Evolutionary conservation across 2,888 invertebrate species (phyloP), one percentile per base, ranked within the genome.

Genomic region (Drosophila acutilabella): DNA sequence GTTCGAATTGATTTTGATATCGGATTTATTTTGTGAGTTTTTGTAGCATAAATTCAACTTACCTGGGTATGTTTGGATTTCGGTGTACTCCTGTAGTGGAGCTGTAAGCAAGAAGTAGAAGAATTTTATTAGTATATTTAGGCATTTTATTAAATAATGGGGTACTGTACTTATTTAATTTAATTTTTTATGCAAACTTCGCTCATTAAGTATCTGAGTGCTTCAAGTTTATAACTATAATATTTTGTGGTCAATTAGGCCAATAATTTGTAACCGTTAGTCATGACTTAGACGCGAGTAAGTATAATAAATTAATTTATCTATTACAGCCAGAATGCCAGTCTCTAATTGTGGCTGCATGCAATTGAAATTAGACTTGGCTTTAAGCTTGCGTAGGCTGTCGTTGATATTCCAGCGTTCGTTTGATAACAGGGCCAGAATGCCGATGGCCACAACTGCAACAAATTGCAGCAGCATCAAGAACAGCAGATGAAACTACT

Each of bases 31-130:
- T n/a, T 40, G 18, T 47, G 14, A 8, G 26, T 38, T 41, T 14
- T 44, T n/a, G 13, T 10, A 23, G n/a, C n/a, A n/a, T n/a, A 4
- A 13, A 16, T 38, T 2, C 10, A 38, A 88, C 92, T 93, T 92
- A 94, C 94, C 93, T 91, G 95, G 94, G 91, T 95, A 95, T 90
- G 94, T 93, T 92, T 95, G 95, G 91, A 95, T 92, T 88, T 94
- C 94, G 72, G 95, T 89, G 48, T 94, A 94, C 85, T 95, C 94
- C 90, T 94, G 93, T 73, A 94, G 91, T 85, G 95, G 95, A 92
- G 96, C 95, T 96, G 94, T 81, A 95, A 95, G 86, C 80, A 81
- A 69, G 10, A 77, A 72, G 26, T 71, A 57, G 59, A 26, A 62
- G 51, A 47, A 47, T 58, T 61, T 64, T 48, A 69, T 72, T 72